phyloP scores from a whole-genome alignment of 2,888 invertebrate species.

The Eucriotettix oculatus region DNA sequence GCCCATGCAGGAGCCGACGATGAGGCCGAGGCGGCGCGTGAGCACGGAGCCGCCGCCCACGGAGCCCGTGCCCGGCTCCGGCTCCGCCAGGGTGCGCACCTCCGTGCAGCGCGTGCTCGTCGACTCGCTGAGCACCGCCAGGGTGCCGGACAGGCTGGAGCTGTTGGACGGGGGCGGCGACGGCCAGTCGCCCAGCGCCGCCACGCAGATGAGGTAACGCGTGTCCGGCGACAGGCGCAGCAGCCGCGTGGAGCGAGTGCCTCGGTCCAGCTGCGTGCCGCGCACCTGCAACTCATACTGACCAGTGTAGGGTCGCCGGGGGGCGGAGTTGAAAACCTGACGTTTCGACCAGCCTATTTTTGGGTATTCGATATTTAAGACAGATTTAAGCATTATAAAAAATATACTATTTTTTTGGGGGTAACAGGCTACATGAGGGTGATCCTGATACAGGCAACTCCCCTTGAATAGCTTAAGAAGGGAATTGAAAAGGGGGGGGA shows the following conservation, averaged over 20 bases:
- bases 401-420: too few species aligned
- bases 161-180: too few species aligned
- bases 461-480: too few species aligned
- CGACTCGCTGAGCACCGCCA: background rate
- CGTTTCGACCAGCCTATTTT: too few species aligned
- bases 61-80: conserved; percentile 26
- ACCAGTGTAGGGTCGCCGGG: too few species aligned
- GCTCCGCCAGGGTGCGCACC: conserved; percentile 55
- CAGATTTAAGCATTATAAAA: too few species aligned
- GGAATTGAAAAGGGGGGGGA: too few species aligned
- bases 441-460: too few species aligned
- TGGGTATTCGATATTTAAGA: too few species aligned
- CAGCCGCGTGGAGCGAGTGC: background rate
- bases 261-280: background rate
- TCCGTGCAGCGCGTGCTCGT: conserved; percentile 22
- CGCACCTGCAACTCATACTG: background rate
- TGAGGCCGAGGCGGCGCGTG: conserved; percentile 64
- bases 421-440: too few species aligned
- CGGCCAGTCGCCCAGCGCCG: background rate
- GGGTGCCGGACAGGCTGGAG: too few species aligned
- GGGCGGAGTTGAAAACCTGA: too few species aligned
- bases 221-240: background rate
- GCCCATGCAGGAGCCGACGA: conserved; percentile 74
- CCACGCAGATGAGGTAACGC: background rate
- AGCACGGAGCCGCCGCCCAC: conserved; percentile 41